Conservation (phyloP, 2,888 invertebrate genomes). For the Philopedon plagiatum region DNA sequence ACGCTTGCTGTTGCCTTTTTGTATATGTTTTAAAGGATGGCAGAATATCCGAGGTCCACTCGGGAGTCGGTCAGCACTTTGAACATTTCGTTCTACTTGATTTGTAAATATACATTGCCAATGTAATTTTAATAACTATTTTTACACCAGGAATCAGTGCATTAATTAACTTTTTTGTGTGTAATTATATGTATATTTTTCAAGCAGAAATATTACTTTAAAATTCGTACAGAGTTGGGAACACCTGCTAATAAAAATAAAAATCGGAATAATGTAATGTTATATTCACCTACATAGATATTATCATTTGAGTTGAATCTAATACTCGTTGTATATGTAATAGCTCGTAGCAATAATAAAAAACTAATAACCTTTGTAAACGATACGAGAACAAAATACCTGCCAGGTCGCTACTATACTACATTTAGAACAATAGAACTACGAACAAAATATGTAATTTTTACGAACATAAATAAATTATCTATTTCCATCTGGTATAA, state of each 20-base stretch:
- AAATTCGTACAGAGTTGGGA: too few relatives aligned
- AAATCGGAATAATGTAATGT: constrained; percentile 4
- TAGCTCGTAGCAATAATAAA: constrained; percentile 10
- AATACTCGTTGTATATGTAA: constrained; percentile 31
- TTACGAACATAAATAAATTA: constrained; percentile 17
- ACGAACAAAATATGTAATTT: constrained; percentile 18
- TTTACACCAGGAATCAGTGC: too few relatives aligned
- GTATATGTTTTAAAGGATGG: too few relatives aligned
- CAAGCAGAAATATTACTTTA: too few relatives aligned
- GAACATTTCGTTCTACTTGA: too few relatives aligned
- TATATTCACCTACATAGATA: constrained; percentile 23
- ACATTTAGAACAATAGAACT: constrained; percentile 32
- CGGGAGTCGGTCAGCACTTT: too few relatives aligned
- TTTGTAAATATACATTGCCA: too few relatives aligned
- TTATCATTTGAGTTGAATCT: constrained; percentile 28
- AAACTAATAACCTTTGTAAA: constrained; percentile 37
- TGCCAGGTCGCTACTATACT: constrained; percentile 26
- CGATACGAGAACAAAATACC: constrained; percentile 35
- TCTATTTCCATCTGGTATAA: constrained; percentile 28
- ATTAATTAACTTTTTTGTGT: too few relatives aligned
- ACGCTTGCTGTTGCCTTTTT: too few relatives aligned
- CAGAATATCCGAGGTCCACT: too few relatives aligned
- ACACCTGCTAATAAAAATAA: background rate
- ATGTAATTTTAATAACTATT: too few relatives aligned
- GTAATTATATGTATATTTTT: too few relatives aligned